phyloP scores from a whole-genome alignment of 2,113 vertebrate genomes.

The Siphamia tubifer region DNA sequence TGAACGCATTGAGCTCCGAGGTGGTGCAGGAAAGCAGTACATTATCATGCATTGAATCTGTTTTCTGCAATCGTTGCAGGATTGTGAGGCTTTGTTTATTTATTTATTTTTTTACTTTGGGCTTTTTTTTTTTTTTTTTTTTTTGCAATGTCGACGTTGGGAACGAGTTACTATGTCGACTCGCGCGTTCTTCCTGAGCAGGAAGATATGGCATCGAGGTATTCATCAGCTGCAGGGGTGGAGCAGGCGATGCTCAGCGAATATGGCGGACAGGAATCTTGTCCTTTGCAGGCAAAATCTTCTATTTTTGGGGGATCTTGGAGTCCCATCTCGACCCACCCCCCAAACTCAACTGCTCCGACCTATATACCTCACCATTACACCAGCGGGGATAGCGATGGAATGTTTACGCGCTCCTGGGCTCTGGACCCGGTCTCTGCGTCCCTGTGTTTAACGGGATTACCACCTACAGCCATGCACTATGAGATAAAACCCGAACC shows the following conservation, averaged over 20 bases:
- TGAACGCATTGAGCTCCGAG: slow-evolving; percentile 89
- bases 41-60: slow-evolving; percentile 85
- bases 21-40: slow-evolving; percentile 89
- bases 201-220: slow-evolving; percentile 89
- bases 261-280: slow-evolving; percentile 92
- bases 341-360: slow-evolving; percentile 83
- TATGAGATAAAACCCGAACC: slow-evolving; percentile 97
- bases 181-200: slow-evolving; percentile 89
- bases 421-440: slow-evolving; percentile 89
- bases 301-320: slow-evolving; percentile 92
- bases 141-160: slow-evolving; percentile 88
- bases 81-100: slow-evolving; percentile 10
- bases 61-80: slow-evolving; percentile 79
- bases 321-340: slow-evolving; percentile 87
- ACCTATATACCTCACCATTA: slow-evolving; percentile 91
- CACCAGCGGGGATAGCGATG: slow-evolving; percentile 87
- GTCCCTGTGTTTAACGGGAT: slow-evolving; percentile 92
- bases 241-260: slow-evolving; percentile 85
- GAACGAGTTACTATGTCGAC: slow-evolving; percentile 93
- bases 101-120: background rate
- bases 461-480: slow-evolving; percentile 87
- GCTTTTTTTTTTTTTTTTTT: background rate
- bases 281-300: slow-evolving; percentile 93
- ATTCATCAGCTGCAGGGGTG: slow-evolving; percentile 82
- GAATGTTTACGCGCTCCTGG: slow-evolving; percentile 96